Base-by-base conservation (phyloP, 2,113 vertebrate genomes). In the Fulmarus glacialis region DNA sequence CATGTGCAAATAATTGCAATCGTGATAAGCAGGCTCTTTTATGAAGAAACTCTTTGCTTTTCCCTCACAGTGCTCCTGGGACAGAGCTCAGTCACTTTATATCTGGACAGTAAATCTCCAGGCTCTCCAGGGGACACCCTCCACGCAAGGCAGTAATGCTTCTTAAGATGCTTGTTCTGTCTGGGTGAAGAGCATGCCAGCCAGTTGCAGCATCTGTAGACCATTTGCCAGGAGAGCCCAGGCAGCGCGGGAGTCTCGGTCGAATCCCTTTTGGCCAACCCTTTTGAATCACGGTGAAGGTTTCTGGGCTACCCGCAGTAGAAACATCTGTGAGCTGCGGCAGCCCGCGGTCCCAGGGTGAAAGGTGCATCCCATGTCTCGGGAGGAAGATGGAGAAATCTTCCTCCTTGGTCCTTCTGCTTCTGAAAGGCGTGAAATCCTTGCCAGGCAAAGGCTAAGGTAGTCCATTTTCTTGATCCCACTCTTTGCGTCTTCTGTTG, bases 21-120 rank as follows among this genome's bases (percentile, higher is more conserved):
- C 12, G 8, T 43, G 90, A 93, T 96, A 91, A 94, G 68, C 34
- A 63, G 38, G 19, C 40, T 90, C 42, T 82, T 71, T 30, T 18
- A 64, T 73, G 62, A 90, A 91, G 87, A 91, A 90, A 59, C 48
- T 86, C 62, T 52, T 74, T 87, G 24, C 77, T 87, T 93, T 97
- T 87, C 27, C 66, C 48, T 91, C 0, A 0, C 0, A 0, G 27
- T 72, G 53, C 82, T 97, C 38, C 58, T 67, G 43, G 43, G 82
- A 68, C 84, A 62, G 84, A 87, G 36, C 90, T 94, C 87, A 90
- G 90, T 72, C 87, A 30, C 58, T 97, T 95, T 67, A 5, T 96
- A 93, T 97, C 93, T 94, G 92, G 75, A 87, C 71, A 73, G 53
- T 94, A 95, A 95, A 97, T 97, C 93, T 96, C 81, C 47, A 34